Evolutionary conservation across 2,797 vertebrate genomes (phyloP).

Genomic region (Rhodeus uyekii): DNA sequence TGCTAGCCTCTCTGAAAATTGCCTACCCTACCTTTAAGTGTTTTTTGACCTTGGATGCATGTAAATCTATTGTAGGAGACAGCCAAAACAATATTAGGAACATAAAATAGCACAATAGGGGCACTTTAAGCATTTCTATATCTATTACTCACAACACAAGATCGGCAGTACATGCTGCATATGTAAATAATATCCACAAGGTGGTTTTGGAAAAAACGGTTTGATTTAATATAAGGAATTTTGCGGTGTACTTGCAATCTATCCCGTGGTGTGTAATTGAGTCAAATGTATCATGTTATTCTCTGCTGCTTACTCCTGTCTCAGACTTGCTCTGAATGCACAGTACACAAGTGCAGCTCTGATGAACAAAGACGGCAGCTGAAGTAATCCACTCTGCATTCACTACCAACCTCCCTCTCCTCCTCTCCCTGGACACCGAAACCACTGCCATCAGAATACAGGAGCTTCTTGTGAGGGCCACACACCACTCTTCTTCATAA

Average conservation of each 20-base stretch:
- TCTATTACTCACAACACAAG: not conserved
- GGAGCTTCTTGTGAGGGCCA: slow-evolving; percentile 67
- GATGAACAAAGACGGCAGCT: slow-evolving; percentile 70
- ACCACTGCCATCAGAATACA: slow-evolving; percentile 69
- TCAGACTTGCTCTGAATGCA: slow-evolving; percentile 36
- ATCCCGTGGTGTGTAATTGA: slow-evolving; percentile 14
- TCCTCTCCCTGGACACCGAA: slow-evolving; percentile 57
- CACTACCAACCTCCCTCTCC: slow-evolving; percentile 57
- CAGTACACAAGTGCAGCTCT: slow-evolving; percentile 58
- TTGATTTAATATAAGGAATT: slow-evolving; percentile 13
- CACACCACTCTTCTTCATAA: slow-evolving; percentile 64
- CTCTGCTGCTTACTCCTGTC: not conserved
- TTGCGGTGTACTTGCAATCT: slow-evolving; percentile 1
- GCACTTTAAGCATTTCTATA: not conserved
- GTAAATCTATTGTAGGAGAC: not conserved
- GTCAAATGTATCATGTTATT: slow-evolving; percentile 21
- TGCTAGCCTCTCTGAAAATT: too few species aligned
- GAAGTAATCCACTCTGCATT: slow-evolving; percentile 72
- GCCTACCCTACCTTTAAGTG: too few species aligned
- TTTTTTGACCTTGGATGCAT: not conserved
- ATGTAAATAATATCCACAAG: slow-evolving; percentile 24
- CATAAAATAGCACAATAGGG: not conserved
- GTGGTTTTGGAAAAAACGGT: not conserved
- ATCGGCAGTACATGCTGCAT: not conserved
- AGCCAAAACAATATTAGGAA: not conserved